These are phyloP conservation scores for Planiliza haematocheilus DNA, from an alignment of 2,113 vertebrate species.

Conservation along the genomic window DNA sequence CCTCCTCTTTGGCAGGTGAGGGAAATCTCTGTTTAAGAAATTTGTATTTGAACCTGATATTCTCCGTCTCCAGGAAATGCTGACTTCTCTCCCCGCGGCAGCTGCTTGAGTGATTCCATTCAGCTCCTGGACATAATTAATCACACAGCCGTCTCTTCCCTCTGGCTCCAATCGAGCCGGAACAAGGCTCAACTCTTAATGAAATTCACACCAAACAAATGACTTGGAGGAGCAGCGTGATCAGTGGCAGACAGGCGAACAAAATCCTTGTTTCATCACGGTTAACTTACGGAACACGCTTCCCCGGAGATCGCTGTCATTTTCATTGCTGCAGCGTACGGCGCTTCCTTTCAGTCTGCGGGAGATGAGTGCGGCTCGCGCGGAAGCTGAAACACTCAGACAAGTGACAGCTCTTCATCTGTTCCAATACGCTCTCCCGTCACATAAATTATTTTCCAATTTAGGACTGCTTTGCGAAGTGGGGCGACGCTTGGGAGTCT, in stretches of 20 bases:
- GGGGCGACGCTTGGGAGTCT: too few species aligned
- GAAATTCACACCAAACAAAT: slow-evolving; percentile 51
- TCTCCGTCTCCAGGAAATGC: neutral
- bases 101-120: slow-evolving; percentile 39
- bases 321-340: neutral
- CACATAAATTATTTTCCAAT: neutral
- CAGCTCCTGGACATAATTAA: slow-evolving; percentile 56
- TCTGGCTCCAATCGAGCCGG: slow-evolving; percentile 14
- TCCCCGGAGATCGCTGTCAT: slow-evolving; percentile 28
- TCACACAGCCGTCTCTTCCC: slow-evolving; percentile 48
- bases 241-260: slow-evolving; percentile 27
- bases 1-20: neutral
- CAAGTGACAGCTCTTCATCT: slow-evolving; percentile 4
- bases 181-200: slow-evolving; percentile 53
- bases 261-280: neutral
- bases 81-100: neutral
- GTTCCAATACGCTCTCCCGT: slow-evolving; percentile 1
- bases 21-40: neutral
- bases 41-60: neutral
- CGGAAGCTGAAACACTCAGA: slow-evolving; percentile 4
- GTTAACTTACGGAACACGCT: neutral
- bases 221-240: slow-evolving; percentile 19
- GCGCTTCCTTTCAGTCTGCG: neutral
- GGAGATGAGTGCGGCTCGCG: neutral
- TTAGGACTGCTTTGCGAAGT: neutral